Evolutionary conservation across 1,140 invertebrate genomes (phyloP), one percentile per base, ranked within the genome.

Genomic region (Berghia stephanieae): DNA sequence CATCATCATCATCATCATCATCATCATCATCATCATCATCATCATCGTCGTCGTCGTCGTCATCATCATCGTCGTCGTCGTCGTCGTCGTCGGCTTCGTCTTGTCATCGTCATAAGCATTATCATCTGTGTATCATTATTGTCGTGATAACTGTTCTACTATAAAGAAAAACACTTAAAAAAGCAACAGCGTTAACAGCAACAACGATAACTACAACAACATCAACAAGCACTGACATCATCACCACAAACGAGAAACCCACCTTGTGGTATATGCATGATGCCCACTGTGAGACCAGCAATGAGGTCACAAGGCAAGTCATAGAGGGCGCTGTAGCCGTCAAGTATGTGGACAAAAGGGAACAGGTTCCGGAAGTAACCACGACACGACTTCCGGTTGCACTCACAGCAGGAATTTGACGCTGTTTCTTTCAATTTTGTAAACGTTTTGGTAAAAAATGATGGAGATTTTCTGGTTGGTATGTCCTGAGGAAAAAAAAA

Each of bases 211-310:
- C n/a, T n/a, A n/a, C n/a, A n/a, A n/a, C n/a, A n/a, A n/a, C n/a
- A n/a, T n/a, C n/a, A n/a, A n/a, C n/a, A n/a, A n/a, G n/a, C n/a
- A n/a, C n/a, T n/a, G n/a, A n/a, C n/a, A n/a, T n/a, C n/a, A n/a
- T n/a, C n/a, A n/a, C n/a, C n/a, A n/a, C n/a, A n/a, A n/a, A n/a
- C n/a, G n/a, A n/a, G 66, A 16, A 31, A 87, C 80, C 90, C 87
- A 84, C 91, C 90, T 87, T 91, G 90, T 36, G 91, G 91, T 70
- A 92, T 89, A 77, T 91, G 91, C 86, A 92, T 91, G 43, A 92
- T 89, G 27, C 90, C 91, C 16, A 91, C 86, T 0, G 91, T 91
- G 0, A 91, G 68, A 6, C 91, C 91, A 36, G 90, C 89, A 27
- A 91, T 82, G 24, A 91, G 66, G 80, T 92, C 91, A 46, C 80